A percentile compares a stretch with the other conserved stretches of the same genome.
Evolutionary conservation across 2,113 vertebrate genomes (phyloP).

Genomic region (Grantiella picta): DNA sequence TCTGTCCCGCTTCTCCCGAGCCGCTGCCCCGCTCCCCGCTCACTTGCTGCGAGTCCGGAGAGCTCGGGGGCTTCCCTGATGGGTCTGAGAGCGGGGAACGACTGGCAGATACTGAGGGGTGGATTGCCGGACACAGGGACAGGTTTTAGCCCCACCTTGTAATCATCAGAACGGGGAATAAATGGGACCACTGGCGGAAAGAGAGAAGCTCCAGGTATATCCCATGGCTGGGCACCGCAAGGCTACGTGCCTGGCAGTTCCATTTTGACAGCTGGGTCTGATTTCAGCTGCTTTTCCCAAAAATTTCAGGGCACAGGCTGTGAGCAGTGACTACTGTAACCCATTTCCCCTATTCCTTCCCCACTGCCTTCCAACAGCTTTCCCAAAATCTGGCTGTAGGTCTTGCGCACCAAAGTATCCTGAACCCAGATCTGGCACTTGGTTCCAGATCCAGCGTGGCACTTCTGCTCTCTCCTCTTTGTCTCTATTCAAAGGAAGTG

Average conservation of each 20-base stretch:
- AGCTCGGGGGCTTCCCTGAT: background rate
- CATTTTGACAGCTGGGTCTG: background rate
- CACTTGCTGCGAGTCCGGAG: rapidly evolving
- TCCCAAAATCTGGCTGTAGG: background rate
- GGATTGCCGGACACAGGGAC: background rate
- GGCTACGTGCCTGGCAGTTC: background rate
- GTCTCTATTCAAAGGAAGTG: background rate
- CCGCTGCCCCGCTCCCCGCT: background rate
- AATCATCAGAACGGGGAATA: background rate
- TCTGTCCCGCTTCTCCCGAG: background rate
- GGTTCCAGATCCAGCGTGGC: background rate
- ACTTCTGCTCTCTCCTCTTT: background rate
- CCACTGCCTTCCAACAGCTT: rapidly evolving
- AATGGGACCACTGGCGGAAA: background rate
- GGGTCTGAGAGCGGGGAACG: rapidly evolving
- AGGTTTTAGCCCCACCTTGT: background rate
- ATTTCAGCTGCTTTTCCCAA: background rate
- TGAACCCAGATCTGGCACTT: background rate
- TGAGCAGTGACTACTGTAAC: background rate
- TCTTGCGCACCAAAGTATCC: background rate
- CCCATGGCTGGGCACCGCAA: rapidly evolving
- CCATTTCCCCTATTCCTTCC: rapidly evolving
- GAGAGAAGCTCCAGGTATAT: background rate
- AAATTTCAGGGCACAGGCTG: background rate
- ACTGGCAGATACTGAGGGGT: background rate